Base-by-base conservation (phyloP, 2,797 vertebrate species). In the Mionectes olivaceus region DNA sequence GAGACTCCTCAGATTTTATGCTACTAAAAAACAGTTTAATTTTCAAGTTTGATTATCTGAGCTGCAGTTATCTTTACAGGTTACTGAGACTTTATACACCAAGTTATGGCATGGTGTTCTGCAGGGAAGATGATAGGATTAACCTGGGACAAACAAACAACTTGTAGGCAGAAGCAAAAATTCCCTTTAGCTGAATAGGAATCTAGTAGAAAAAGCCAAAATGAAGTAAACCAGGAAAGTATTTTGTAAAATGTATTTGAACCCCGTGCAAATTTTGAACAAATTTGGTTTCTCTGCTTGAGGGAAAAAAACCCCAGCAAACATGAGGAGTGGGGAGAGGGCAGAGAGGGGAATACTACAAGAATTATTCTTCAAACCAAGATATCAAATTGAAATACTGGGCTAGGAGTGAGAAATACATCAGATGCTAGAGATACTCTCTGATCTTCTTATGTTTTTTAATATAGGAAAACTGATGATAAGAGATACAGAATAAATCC, bases 321-420 rank as follows among this genome's bases (percentile, higher is more conserved):
- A 8, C 0, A 2, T 0, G 13, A 23, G 3, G 13, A 10, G 6
- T 0, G 0, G 1, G 3, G 11, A 13, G 33, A 3, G 1, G 4
- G 49, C 4, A 14, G 22, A 22, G 10, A 4, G 7, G n/a, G 55
- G 7, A 52, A 55, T 27, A 23, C 6, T 35, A 14, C 7, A 73
- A 46, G 24, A 63, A 73, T 50, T 5, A 57, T 43, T 8, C 35
- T 89, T 89, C 43, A 83, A 52, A 84, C 5, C 17, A 82, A 64
- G 19, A 39, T 61, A 49, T 2, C 10, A 6, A 41, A 47, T 11
- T 60, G 33, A 87, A 83, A 71, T 35, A 27, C 13, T 33, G 18
- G 14, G 1, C 9, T 61, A 47, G 11, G 18, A 77, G 2, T 25
- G 28, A 67, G 7, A 83, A 63, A 9, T 11, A 32, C 9, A 13